Conservation (phyloP, 2,113 vertebrate genomes). For the Arvicanthis niloticus region DNA sequence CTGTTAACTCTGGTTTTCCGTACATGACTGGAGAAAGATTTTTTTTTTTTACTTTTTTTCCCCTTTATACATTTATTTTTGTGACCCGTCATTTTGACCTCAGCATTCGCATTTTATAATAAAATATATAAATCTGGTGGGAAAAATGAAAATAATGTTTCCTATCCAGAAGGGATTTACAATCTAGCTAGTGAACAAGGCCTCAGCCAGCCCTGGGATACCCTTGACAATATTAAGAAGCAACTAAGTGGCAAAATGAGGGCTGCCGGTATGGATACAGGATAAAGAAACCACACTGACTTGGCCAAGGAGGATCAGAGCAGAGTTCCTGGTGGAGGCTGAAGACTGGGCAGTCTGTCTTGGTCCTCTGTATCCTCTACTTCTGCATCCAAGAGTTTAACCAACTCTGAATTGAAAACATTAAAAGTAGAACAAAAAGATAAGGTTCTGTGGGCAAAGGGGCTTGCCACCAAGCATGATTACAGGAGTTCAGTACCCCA, state of each 20-base stretch:
- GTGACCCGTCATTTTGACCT: slow-evolving; percentile 34
- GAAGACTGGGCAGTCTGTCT: neutral
- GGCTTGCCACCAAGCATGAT: neutral
- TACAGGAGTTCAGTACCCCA: neutral
- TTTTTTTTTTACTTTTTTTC: too few relatives aligned
- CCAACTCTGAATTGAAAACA: neutral
- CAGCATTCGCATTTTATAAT: slow-evolving; percentile 31
- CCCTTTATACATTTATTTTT: slow-evolving; percentile 34
- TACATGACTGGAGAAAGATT: neutral
- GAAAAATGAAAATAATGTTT: slow-evolving; percentile 16
- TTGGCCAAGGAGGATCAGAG: neutral
- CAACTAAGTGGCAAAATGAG: neutral
- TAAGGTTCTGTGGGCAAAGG: neutral
- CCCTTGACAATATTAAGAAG: neutral
- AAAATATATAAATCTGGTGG: slow-evolving; percentile 27
- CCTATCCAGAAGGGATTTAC: slow-evolving; percentile 42
- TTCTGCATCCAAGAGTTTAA: neutral
- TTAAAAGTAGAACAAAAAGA: neutral
- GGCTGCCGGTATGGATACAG: neutral
- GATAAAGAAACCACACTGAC: neutral
- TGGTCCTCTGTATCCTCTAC: neutral
- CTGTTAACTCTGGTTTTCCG: neutral
- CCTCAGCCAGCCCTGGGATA: neutral
- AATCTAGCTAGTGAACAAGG: neutral
- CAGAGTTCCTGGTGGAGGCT: neutral